Evolutionary conservation across 2,888 invertebrate genomes (phyloP).

Genomic region (Sturmia bella): DNA sequence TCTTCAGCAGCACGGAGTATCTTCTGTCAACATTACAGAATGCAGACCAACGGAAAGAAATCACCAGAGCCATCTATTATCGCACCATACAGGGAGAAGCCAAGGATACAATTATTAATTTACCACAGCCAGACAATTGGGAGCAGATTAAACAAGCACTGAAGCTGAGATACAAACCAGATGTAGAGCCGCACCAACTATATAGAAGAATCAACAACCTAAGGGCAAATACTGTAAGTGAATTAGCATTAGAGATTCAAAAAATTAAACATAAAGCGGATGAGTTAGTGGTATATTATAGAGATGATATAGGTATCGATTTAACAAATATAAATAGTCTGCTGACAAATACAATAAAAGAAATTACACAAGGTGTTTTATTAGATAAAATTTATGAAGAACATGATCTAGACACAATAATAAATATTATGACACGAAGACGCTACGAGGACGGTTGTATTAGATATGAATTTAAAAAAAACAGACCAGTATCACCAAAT

Average conservation of each 20-base stretch:
- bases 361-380: conserved; percentile 41
- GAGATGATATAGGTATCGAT: conserved; percentile 34
- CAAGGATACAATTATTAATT: neutral
- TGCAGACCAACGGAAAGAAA: neutral
- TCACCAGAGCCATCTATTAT: neutral
- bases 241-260: conserved; percentile 11
- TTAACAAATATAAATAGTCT: conserved; percentile 37
- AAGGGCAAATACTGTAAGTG: neutral
- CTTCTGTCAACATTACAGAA: neutral
- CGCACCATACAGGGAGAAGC: conserved; percentile 7
- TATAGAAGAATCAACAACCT: conserved; percentile 20
- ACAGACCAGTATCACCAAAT: neutral
- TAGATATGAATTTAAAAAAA: conserved; percentile 34
- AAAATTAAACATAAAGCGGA: conserved; percentile 30
- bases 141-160: conserved; percentile 16
- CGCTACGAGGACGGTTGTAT: conserved; percentile 41
- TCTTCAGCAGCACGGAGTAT: conserved; percentile 4
- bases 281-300: conserved; percentile 49
- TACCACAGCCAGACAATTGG: conserved; percentile 26
- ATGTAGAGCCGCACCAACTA: conserved; percentile 40
- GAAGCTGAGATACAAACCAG: conserved; percentile 49
- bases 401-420: conserved; percentile 21
- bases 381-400: conserved; percentile 46
- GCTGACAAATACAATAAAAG: conserved; percentile 19
- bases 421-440: conserved; percentile 35